phyloP scores from a whole-genome alignment of 2,888 invertebrate species.

The Lithophane semibrunnea region DNA sequence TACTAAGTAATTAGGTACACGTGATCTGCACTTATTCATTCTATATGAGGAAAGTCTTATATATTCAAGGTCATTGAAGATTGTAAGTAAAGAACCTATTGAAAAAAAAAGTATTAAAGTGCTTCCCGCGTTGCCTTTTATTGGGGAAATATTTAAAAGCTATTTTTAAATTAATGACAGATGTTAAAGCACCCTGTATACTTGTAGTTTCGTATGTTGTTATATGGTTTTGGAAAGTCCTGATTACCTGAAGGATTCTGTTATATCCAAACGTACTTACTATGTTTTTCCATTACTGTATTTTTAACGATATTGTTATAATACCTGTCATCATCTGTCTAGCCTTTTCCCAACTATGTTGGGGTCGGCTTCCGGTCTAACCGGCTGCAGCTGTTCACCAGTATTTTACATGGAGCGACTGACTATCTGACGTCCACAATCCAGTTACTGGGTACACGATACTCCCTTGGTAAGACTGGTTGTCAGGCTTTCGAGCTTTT shows the following conservation, averaged over 20 bases:
- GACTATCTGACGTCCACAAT: no score
- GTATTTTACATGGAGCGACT: no score
- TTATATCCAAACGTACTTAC: not conserved
- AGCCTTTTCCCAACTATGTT: no score
- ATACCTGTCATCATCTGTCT: not conserved
- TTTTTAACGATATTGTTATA: not conserved
- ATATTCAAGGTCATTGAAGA: conserved; percentile 26
- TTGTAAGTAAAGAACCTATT: not conserved
- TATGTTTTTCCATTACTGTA: not conserved
- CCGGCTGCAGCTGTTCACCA: no score
- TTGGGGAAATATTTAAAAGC: not conserved
- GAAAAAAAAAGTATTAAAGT: not conserved
- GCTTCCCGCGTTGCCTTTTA: not conserved
- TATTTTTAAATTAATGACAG: not conserved
- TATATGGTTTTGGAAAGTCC: not conserved
- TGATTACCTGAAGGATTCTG: not conserved
- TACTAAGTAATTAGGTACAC: conserved; percentile 51
- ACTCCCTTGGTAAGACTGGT: no score
- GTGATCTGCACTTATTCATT: conserved; percentile 44
- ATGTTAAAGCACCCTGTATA: not conserved
- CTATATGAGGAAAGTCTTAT: conserved; percentile 4
- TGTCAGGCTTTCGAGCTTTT: no score
- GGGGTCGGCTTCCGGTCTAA: no score
- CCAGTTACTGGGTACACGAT: no score
- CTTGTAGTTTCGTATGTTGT: not conserved